phyloP scores from a whole-genome alignment of 2,113 vertebrate genomes.

The Aviceda subcristata region DNA sequence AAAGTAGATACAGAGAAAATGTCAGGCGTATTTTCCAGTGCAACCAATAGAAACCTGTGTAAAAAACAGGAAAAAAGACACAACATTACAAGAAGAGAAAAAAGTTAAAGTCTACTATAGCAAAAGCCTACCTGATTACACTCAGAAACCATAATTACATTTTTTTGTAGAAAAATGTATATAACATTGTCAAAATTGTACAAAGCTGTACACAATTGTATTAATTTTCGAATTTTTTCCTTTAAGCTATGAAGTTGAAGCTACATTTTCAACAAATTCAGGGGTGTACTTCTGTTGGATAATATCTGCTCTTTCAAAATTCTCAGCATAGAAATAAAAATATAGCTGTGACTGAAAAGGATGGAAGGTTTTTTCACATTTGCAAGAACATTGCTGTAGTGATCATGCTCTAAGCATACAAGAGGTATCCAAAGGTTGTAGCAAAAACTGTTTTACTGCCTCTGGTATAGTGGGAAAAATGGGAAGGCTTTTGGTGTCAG shows the following conservation, averaged over 20 bases:
- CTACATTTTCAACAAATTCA: not conserved
- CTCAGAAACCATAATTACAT: not conserved
- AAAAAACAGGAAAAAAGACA: not conserved
- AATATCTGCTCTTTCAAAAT: not conserved
- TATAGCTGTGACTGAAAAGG: not conserved
- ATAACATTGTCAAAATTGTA: not conserved
- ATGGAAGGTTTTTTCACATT: not conserved
- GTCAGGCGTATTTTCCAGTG: not conserved
- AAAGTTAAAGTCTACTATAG: not conserved
- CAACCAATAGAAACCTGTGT: not conserved
- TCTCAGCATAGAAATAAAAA: not conserved
- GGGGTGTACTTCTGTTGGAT: not conserved
- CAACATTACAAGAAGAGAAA: not conserved
- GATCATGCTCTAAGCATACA: not conserved
- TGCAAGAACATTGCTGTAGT: not conserved
- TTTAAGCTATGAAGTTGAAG: not conserved
- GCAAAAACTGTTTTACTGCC: not conserved
- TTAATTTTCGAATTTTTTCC: not conserved
- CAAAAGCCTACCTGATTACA: not conserved
- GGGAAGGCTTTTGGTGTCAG: not conserved
- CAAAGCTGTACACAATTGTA: not conserved
- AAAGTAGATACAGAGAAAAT: not conserved
- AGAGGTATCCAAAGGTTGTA: not conserved
- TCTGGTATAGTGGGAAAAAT: not conserved
- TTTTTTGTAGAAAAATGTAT: not conserved